Percentiles rank a stretch among this genome's conserved stretches.
phyloP scores from a whole-genome alignment of 64 coral and sea anemone species.

The Pocillopora verrucosa region DNA sequence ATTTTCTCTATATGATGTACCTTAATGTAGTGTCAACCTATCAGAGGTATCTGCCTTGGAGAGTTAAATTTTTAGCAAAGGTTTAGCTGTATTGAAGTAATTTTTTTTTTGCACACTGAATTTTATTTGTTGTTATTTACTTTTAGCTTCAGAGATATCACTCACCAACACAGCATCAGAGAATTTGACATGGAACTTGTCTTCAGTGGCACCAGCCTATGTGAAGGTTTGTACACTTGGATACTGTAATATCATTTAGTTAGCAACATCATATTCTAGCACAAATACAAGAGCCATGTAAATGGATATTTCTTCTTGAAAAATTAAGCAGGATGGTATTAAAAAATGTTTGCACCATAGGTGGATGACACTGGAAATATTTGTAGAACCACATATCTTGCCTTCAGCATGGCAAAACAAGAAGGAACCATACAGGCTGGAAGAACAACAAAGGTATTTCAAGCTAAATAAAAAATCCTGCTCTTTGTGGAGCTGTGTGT shows the following conservation, averaged over 20 bases:
- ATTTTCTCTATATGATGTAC: no score
- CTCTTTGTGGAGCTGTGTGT: background rate
- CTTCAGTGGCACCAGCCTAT: slow-evolving; percentile 94
- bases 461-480: background rate
- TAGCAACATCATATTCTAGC: no score
- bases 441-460: slow-evolving; percentile 11
- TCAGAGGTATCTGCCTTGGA: no score
- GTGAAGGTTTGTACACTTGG: slow-evolving; percentile 70
- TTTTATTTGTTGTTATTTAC: background rate
- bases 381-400: slow-evolving; percentile 63
- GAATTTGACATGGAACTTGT: slow-evolving; percentile 78
- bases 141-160: slow-evolving; percentile 64
- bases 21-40: no score
- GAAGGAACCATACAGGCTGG: slow-evolving; percentile 30
- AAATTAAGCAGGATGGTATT: background rate
- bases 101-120: no score
- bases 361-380: slow-evolving; percentile 49
- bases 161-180: slow-evolving; percentile 57
- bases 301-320: no score
- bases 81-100: no score
- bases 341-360: background rate
- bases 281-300: background rate
- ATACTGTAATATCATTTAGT: background rate
- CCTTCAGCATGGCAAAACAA: slow-evolving; percentile 53
- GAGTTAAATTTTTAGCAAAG: no score